These are phyloP conservation scores for Heliconius cydno DNA, from an alignment of 2,888 invertebrate species.

Conservation along the genomic window DNA sequence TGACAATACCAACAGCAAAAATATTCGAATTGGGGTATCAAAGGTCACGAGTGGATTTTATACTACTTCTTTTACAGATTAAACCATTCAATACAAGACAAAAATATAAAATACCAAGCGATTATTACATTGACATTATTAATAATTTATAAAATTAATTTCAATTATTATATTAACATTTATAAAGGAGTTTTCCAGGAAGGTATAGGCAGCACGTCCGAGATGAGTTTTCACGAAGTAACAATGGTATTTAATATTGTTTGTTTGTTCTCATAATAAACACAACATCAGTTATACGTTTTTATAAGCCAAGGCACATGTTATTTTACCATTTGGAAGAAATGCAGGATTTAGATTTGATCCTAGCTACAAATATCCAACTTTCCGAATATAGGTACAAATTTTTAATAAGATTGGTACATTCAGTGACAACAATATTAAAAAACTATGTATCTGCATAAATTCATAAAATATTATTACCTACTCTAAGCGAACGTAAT, in stretches of 20 bases:
- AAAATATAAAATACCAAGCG: constrained; percentile 15
- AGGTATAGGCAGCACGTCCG: constrained; percentile 66
- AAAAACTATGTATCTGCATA: constrained; percentile 83
- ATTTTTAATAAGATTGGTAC: constrained; percentile 82
- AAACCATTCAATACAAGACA: not conserved
- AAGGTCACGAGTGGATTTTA: constrained; percentile 6
- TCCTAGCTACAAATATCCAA: constrained; percentile 83
- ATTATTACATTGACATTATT: constrained; percentile 5
- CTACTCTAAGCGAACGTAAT: constrained; percentile 82
- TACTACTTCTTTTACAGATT: not conserved
- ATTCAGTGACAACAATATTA: constrained; percentile 83
- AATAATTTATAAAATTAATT: not conserved
- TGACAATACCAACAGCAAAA: constrained; percentile 13
- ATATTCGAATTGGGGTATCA: constrained; percentile 16
- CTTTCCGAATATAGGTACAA: constrained; percentile 83
- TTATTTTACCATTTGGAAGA: constrained; percentile 77
- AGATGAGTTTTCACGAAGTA: constrained; percentile 58
- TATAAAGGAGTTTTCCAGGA: not conserved
- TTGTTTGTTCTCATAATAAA: constrained; percentile 65
- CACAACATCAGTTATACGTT: constrained; percentile 73
- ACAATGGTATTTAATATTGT: constrained; percentile 53
- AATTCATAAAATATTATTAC: constrained; percentile 81
- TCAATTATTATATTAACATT: not conserved
- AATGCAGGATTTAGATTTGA: constrained; percentile 80
- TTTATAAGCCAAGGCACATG: constrained; percentile 82